Evolutionary conservation across 1,140 invertebrate species (phyloP).

Genomic region (Conus ventricosus): DNA sequence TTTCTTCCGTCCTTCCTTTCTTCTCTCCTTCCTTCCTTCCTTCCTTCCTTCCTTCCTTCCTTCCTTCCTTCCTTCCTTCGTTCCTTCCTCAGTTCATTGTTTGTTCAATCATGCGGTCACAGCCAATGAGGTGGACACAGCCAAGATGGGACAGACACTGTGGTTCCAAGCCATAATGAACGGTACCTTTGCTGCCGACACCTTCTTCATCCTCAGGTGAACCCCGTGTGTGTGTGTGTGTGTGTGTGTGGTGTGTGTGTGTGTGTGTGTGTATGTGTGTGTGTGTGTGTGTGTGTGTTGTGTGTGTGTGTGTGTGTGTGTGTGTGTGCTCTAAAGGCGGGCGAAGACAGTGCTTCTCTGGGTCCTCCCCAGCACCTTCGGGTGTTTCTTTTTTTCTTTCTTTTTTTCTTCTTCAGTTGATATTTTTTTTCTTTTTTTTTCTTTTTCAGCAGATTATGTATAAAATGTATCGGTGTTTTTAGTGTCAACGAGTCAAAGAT

Average conservation of each 20-base stretch:
- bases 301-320: background rate
- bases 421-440: background rate
- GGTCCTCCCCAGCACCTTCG: too few relatives aligned
- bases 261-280: slow-evolving; percentile 6
- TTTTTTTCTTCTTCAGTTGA: background rate
- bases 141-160: slow-evolving; percentile 41
- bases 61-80: too few relatives aligned
- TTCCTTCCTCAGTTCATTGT: too few relatives aligned
- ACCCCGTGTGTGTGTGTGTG: background rate
- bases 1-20: too few relatives aligned
- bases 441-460: too few relatives aligned
- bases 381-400: background rate
- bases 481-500: too few relatives aligned
- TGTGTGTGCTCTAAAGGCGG: background rate
- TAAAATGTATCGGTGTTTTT: too few relatives aligned
- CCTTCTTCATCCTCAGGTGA: slow-evolving; percentile 85
- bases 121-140: slow-evolving; percentile 48
- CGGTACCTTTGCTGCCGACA: slow-evolving; percentile 91
- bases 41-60: too few relatives aligned
- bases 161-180: slow-evolving; percentile 77
- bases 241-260: slow-evolving; percentile 22
- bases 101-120: background rate
- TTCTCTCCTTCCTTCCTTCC: too few relatives aligned
- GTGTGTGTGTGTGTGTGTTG: slow-evolving; percentile 3
- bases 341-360: too few relatives aligned